These are phyloP conservation scores for Drosophila arizonae DNA, from an alignment of 1,140 invertebrate species.

Conservation along the genomic window DNA sequence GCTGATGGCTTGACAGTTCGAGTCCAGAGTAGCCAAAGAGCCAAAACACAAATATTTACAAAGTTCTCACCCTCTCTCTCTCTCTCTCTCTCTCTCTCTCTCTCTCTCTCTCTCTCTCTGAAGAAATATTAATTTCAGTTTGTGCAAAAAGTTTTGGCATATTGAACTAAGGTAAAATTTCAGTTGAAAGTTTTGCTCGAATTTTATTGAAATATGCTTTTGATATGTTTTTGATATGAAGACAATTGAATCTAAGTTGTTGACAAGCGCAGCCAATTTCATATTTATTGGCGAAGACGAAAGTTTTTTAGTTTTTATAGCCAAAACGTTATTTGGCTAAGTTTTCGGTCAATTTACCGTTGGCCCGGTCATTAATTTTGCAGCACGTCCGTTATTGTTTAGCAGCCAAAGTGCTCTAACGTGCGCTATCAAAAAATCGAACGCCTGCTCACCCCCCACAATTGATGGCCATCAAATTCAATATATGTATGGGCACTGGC, in stretches of 20 bases:
- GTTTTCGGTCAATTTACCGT: slow-evolving; percentile 18
- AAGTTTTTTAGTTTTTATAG: not conserved
- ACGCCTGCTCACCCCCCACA: slow-evolving; percentile 4
- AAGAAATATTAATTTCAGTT: slow-evolving; percentile 8
- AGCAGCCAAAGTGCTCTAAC: slow-evolving; percentile 9
- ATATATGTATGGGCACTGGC: slow-evolving; percentile 30
- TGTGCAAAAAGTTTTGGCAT: not conserved
- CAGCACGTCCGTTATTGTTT: slow-evolving; percentile 7
- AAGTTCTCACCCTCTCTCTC: not conserved
- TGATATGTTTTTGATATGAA: not conserved
- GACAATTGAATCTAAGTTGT: not conserved
- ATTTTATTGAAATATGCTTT: not conserved
- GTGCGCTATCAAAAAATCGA: slow-evolving; percentile 61
- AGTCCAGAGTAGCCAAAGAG: not conserved
- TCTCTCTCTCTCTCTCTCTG: not conserved
- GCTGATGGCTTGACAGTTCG: not conserved
- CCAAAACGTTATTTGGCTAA: not conserved
- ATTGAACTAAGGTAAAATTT: slow-evolving; percentile 3
- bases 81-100: not conserved
- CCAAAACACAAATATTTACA: slow-evolving; percentile 14
- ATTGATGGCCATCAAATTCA: slow-evolving; percentile 57
- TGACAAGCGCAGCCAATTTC: not conserved
- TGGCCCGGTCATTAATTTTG: slow-evolving; percentile 21
- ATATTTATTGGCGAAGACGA: slow-evolving; percentile 3
- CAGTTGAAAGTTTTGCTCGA: too few relatives aligned